Evolutionary conservation across 2,113 vertebrate genomes (phyloP).

Genomic region (Lampris incognitus): DNA sequence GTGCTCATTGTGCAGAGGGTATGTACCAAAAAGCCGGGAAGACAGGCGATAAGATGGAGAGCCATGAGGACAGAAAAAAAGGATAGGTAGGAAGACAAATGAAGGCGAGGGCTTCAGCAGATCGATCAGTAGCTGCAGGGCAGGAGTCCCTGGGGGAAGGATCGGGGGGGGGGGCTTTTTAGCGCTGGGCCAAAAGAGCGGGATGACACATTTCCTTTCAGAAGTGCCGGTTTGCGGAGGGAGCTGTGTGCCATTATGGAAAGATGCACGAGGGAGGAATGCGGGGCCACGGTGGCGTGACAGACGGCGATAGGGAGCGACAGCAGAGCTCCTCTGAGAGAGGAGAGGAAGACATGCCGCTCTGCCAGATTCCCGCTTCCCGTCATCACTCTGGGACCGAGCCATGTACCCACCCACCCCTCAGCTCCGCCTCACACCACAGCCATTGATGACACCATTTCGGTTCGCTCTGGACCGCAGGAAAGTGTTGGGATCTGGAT

Average conservation of each 20-base stretch:
- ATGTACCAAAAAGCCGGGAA: slow-evolving; percentile 22
- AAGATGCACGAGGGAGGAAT: slow-evolving; percentile 53
- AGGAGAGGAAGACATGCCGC: slow-evolving; percentile 70
- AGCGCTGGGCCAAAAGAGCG: slow-evolving; percentile 57
- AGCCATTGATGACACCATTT: slow-evolving; percentile 37
- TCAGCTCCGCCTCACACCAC: slow-evolving; percentile 21
- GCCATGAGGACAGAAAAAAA: slow-evolving; percentile 66
- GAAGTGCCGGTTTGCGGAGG: slow-evolving; percentile 48
- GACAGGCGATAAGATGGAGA: slow-evolving; percentile 51
- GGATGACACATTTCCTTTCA: slow-evolving; percentile 71
- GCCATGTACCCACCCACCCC: slow-evolving; percentile 64
- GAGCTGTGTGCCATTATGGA: slow-evolving; percentile 38
- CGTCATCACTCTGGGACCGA: slow-evolving; percentile 59
- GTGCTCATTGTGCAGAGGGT: slow-evolving; percentile 20
- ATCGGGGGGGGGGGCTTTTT: slow-evolving; percentile 54
- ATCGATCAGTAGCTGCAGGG: slow-evolving; percentile 74
- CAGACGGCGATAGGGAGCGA: slow-evolving; percentile 72
- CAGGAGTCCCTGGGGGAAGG: slow-evolving; percentile 43
- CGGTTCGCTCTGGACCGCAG: slow-evolving; percentile 30
- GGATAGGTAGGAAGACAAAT: slow-evolving; percentile 67
- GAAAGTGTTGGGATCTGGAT: slow-evolving; percentile 17
- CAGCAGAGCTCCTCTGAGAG: slow-evolving; percentile 70
- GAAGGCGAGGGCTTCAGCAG: slow-evolving; percentile 49
- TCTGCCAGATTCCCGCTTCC: slow-evolving; percentile 68
- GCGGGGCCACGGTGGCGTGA: slow-evolving; percentile 57